Evolutionary conservation across 2,113 vertebrate genomes (phyloP), one percentile per base, ranked within the genome.

Genomic region (Brachyhypopomus occidentalis): DNA sequence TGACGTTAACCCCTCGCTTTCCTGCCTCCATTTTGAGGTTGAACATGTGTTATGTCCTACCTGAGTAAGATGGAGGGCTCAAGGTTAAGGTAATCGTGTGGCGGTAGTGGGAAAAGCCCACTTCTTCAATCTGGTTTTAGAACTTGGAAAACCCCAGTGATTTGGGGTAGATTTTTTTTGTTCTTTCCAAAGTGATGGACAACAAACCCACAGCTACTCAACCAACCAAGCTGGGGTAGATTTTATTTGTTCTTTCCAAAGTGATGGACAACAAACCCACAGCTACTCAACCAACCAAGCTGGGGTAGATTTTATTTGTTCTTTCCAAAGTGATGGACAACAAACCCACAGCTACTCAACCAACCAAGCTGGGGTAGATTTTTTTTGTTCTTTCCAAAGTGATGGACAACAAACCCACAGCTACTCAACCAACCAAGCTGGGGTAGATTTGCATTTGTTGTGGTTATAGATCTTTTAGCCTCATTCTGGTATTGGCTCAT

Each of bases 1-100:
- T 86, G 83, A 84, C 89, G 87, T 89, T 88, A 89, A 88, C 90
- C 85, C 93, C 86, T 88, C 81, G 86, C 92, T 90, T 89, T 91
- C 17, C 85, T 85, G 76, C 82, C 84, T 85, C 87, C 22, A 87
- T 86, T 88, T 86, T 83, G 12, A 82, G 78, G 84, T 78, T 78
- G 78, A 67, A 22, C 83, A 74, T 72, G 81, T 55, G 78, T 75
- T 77, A 80, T 84, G 83, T 63, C 81, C 84, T 89, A 89, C 87
- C 85, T 76, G 86, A 83, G 62, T 76, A 67, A 27, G 30, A 79
- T 77, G 56, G 85, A 86, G 85, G 84, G 84, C 77, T 83, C 81
- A 85, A 62, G 72, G 82, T 89, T 70, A 85, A 88, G 86, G 85
- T 89, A 86, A 88, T 14, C 22, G 58, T 27, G 41, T 80, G 83